Evolutionary conservation across 2,888 invertebrate species (phyloP).

Genomic region (Cancer borealis): DNA sequence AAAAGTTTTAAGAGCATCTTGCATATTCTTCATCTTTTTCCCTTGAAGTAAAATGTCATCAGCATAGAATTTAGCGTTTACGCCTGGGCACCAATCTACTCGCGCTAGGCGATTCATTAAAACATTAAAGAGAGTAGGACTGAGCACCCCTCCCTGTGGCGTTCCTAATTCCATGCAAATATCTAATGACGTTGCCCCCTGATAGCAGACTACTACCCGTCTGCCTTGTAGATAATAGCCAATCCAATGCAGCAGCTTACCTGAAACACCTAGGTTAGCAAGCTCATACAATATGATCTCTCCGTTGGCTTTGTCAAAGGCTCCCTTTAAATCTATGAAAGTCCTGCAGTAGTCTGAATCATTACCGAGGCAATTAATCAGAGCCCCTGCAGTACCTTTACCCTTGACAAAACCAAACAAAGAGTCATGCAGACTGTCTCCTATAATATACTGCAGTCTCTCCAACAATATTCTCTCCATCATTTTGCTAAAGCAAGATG

Average conservation of each 20-base stretch:
- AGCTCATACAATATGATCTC: background rate
- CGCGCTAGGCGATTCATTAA: background rate
- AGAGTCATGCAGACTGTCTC: background rate
- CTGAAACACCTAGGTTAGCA: background rate
- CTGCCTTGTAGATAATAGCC: background rate
- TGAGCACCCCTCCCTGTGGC: background rate
- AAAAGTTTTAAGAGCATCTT: background rate
- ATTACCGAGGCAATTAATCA: background rate
- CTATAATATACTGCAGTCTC: background rate
- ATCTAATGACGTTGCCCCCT: background rate
- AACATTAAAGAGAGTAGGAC: constrained; percentile 5
- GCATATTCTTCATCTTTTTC: background rate
- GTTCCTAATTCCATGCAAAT: background rate
- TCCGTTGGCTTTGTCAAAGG: constrained; percentile 35
- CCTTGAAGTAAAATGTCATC: background rate
- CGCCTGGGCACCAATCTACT: background rate
- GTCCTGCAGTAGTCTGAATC: background rate
- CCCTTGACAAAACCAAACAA: background rate
- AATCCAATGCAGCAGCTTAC: background rate
- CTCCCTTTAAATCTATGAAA: background rate
- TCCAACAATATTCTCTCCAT: background rate
- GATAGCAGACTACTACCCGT: background rate
- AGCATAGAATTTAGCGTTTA: background rate
- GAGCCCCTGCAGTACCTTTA: background rate
- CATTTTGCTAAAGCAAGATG: background rate